Evolutionary conservation across 2,888 invertebrate species (phyloP).

Genomic region (Acanthococcus lagerstroemiae): DNA sequence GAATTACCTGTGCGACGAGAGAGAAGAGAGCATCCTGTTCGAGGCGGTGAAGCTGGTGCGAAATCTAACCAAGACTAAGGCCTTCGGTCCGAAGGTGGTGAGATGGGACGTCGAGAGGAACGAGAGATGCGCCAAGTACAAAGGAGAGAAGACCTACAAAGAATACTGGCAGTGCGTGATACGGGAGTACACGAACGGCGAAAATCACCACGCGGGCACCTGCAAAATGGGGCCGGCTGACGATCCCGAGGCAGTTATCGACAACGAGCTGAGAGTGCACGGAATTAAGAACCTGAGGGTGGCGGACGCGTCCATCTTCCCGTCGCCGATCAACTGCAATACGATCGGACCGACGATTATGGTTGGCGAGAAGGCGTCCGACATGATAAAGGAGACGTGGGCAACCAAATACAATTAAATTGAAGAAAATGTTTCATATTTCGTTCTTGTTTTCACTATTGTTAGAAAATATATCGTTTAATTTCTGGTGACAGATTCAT

Average conservation of each 20-base stretch:
- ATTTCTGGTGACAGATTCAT: no score
- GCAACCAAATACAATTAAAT: not conserved
- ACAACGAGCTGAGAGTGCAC: constrained; percentile 40
- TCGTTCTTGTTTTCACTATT: not conserved
- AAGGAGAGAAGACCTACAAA: constrained; percentile 32
- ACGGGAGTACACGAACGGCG: constrained; percentile 36
- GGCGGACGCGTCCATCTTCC: constrained; percentile 43
- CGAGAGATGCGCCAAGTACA: constrained; percentile 34
- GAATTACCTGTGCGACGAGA: constrained; percentile 45
- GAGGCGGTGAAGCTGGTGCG: constrained; percentile 39
- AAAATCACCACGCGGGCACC: constrained; percentile 40
- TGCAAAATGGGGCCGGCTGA: constrained; percentile 40
- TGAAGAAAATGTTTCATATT: not conserved
- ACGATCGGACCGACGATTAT: constrained; percentile 38
- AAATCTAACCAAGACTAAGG: constrained; percentile 35
- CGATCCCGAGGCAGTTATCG: constrained; percentile 40
- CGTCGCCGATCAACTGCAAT: constrained; percentile 42
- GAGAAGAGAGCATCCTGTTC: constrained; percentile 41
- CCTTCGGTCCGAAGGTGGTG: constrained; percentile 36
- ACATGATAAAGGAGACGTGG: constrained; percentile 38
- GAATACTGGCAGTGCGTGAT: constrained; percentile 38
- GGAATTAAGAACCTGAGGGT: constrained; percentile 42
- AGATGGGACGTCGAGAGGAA: constrained; percentile 34
- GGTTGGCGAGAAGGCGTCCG: constrained; percentile 39
- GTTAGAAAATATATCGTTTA: not conserved